Evolutionary conservation across 2,888 invertebrate species (phyloP).

Genomic region (Mactromeris polynyma): DNA sequence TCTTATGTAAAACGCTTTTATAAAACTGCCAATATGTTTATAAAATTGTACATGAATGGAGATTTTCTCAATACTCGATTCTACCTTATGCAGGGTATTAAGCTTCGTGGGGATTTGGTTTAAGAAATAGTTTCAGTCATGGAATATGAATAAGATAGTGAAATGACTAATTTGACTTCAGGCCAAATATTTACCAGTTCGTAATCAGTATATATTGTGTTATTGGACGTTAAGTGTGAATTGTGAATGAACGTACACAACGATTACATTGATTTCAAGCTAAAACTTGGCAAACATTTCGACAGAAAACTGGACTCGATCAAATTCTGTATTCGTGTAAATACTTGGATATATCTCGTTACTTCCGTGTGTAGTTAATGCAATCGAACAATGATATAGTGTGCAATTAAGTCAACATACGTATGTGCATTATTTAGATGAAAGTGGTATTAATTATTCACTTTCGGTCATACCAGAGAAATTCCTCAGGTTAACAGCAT

Average conservation of each 20-base stretch:
- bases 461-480: too few species aligned
- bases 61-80: neutral
- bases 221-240: constrained; percentile 21
- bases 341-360: neutral
- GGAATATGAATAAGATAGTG: neutral
- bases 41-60: neutral
- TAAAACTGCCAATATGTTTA: neutral
- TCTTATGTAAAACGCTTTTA: neutral
- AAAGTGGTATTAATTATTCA: constrained; percentile 7
- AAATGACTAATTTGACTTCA: constrained; percentile 46
- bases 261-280: neutral
- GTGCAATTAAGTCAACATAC: neutral
- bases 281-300: constrained; percentile 9
- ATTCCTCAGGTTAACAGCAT: too few species aligned
- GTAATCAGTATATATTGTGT: neutral
- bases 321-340: neutral
- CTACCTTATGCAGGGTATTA: neutral
- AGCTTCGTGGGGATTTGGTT: neutral
- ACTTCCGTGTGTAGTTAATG: neutral
- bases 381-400: neutral
- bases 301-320: neutral
- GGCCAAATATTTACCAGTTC: constrained; percentile 39
- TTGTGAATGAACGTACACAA: neutral
- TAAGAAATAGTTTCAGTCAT: neutral
- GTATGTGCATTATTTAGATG: neutral